A percentile compares a stretch with the other conserved stretches of the same genome.
Conservation (phyloP, 2,113 vertebrate species). For the Corynorhinus townsendii region DNA sequence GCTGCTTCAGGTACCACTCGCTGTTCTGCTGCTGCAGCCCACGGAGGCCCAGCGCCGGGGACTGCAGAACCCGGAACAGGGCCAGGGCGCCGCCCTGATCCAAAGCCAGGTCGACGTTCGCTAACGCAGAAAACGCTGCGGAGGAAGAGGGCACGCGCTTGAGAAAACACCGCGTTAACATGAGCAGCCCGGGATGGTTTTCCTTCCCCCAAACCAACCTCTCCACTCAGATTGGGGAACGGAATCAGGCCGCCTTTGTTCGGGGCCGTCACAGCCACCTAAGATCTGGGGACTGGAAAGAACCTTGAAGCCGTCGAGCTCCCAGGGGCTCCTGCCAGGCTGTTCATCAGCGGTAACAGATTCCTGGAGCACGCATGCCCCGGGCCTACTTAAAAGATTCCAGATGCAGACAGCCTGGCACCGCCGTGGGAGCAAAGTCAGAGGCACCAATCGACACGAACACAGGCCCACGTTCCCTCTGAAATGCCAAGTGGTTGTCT, state of each 20-base stretch:
- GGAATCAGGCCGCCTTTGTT: neutral
- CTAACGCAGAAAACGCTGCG: conserved; percentile 86
- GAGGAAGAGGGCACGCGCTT: neutral
- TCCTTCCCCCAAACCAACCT: neutral
- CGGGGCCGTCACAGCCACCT: neutral
- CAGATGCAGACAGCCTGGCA: neutral
- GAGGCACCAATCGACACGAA: neutral
- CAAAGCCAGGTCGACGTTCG: conserved; percentile 84
- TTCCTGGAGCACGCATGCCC: neutral
- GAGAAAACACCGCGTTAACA: neutral
- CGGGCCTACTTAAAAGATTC: neutral
- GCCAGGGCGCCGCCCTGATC: conserved; percentile 76
- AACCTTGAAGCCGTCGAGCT: neutral
- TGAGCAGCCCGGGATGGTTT: neutral
- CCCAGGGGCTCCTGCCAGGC: neutral
- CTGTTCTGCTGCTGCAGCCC: conserved; percentile 88
- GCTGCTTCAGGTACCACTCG: conserved; percentile 96
- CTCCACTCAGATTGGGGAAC: neutral
- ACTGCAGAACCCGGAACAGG: conserved; percentile 83
- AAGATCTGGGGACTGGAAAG: neutral
- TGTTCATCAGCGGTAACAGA: neutral
- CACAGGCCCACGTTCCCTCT: neutral
- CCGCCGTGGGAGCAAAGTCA: neutral
- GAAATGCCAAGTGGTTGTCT: neutral
- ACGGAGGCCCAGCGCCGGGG: conserved; percentile 85